Base-by-base conservation (phyloP, 1,140 invertebrate genomes). In the Campoletis sonorensis region DNA sequence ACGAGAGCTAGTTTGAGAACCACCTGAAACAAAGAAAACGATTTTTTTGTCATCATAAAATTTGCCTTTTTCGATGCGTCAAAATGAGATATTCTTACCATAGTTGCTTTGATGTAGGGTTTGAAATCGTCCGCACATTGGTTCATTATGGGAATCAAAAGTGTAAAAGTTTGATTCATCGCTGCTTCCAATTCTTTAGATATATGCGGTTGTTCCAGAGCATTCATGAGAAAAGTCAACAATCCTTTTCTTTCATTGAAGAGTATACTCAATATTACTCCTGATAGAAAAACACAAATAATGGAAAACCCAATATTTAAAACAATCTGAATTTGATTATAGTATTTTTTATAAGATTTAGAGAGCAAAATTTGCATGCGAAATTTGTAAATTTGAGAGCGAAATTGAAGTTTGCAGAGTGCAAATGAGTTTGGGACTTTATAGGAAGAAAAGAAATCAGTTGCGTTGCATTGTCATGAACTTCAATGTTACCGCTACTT, bases 121-220 rank as follows among this genome's bases (percentile, higher is more conserved):
- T 81, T 33, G 67, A 84, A 90, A 8, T 84, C 75, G 2, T 84
- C 77, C 54, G 73, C 26, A 79, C 85, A 88, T 68, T 88, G 79
- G 37, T 83, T 68, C 16, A 89, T 87, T 30, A 88, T 45, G 81
- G 85, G 85, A 58, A 82, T 16, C 7, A 90, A 51, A 2, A 87
- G 76, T 21, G 71, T 26, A 83, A 90, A 89, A 58, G 61, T 83
- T 37, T 87, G 61, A 61, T 73, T 84, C 18, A 89, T n/a, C 0
- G 81, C 58, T 3, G 1, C 45, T 70, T 83, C 82, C 40, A 85
- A 76, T n/a, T 27, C 10, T 33, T 33, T 81, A 7, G 73, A 15
- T 33, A 64, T 0, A 2, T 27, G 21, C 13, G 13, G 49, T 33
- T 40, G 70, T 1, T 78, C 21, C 27, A 88, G 30, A 68, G 81